Percentiles rank a stretch among this genome's conserved stretches.
These are phyloP conservation scores for Synergus itoensis DNA, from an alignment of 2,888 invertebrate species.

Conservation along the genomic window DNA sequence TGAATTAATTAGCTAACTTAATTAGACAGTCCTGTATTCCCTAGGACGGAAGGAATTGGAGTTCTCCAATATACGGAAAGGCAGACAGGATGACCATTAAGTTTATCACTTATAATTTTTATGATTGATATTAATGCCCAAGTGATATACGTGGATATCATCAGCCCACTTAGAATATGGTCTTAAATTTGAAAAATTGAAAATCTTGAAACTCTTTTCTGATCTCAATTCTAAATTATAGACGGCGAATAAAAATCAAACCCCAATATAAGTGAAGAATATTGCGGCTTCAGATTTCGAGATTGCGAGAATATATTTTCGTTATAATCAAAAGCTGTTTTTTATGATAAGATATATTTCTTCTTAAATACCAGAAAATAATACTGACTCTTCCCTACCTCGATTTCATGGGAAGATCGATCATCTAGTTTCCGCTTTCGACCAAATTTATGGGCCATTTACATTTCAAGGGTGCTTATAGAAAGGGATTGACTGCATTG, in stretches of 20 bases:
- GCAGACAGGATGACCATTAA: not conserved
- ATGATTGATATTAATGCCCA: not conserved
- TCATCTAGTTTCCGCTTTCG: not conserved
- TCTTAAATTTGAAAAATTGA: too few species aligned
- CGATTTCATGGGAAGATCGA: not conserved
- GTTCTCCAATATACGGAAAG: not conserved
- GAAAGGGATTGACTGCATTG: not conserved
- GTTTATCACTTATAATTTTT: not conserved
- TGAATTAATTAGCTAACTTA: conserved; percentile 56
- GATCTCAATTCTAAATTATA: too few species aligned
- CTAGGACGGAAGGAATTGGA: not conserved
- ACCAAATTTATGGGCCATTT: not conserved
- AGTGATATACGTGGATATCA: too few species aligned
- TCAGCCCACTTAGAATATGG: too few species aligned
- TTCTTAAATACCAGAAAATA: not conserved
- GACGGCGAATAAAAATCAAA: too few species aligned
- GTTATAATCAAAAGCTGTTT: too few species aligned
- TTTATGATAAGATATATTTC: not conserved
- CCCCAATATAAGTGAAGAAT: too few species aligned
- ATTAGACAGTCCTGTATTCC: conserved; percentile 39
- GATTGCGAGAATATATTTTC: too few species aligned
- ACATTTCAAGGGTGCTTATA: not conserved
- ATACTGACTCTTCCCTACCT: not conserved
- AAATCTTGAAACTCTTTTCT: too few species aligned
- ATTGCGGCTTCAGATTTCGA: too few species aligned